Percentiles rank a stretch among this genome's conserved stretches.
These are phyloP conservation scores for Hesperophylax magnus DNA, from an alignment of 1,140 invertebrate species.

Conservation along the genomic window DNA sequence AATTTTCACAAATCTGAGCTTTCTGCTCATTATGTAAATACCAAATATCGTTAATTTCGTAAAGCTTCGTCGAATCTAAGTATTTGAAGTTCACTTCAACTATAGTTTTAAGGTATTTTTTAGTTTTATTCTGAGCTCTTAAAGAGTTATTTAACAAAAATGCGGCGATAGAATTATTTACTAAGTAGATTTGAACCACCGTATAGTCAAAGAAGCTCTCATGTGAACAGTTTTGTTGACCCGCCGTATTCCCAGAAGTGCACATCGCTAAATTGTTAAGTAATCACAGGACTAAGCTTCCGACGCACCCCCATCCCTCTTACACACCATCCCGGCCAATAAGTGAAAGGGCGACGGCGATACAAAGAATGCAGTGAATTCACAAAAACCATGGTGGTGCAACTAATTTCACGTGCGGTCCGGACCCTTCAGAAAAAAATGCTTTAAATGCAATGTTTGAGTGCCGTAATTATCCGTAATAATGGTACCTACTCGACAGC, in stretches of 20 bases:
- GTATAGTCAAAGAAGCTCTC: not conserved
- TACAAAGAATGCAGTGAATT: not conserved
- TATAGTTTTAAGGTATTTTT: too few species aligned
- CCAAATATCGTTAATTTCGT: too few species aligned
- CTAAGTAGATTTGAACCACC: not conserved
- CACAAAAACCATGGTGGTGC: not conserved
- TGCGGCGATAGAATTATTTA: too few species aligned
- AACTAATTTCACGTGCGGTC: not conserved
- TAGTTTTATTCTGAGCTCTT: too few species aligned
- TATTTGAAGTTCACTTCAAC: too few species aligned
- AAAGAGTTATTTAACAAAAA: too few species aligned
- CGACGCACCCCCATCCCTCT: not conserved
- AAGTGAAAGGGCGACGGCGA: not conserved
- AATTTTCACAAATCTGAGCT: too few species aligned
- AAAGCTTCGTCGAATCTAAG: too few species aligned
- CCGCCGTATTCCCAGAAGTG: constrained; percentile 22
- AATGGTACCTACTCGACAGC: not conserved
- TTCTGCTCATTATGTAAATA: too few species aligned
- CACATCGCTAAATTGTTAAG: constrained; percentile 32
- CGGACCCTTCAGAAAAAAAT: not conserved
- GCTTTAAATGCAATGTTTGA: not conserved
- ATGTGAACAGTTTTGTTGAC: constrained; percentile 11
- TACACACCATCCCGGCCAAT: not conserved
- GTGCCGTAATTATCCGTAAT: not conserved
- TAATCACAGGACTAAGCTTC: constrained; percentile 12